Evolutionary conservation across 2,888 invertebrate genomes (phyloP), one percentile per base, ranked within the genome.

Genomic region (Kryphioiulus occultus): DNA sequence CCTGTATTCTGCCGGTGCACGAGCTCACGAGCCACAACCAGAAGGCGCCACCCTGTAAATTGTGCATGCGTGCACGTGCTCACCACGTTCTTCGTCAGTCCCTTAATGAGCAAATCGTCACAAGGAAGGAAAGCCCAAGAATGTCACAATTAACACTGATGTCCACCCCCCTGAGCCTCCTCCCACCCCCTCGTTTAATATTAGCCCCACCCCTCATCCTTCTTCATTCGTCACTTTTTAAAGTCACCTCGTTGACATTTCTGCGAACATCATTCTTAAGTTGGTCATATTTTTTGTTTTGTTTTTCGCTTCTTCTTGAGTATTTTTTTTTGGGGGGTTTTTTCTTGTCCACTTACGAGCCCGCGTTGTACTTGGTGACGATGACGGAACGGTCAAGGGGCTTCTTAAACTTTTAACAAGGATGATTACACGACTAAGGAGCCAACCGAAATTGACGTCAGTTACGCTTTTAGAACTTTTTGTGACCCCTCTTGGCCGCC

Each of bases 91-190:
- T 59, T 59, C 59, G 59, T 59, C 59, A 59, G 59, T n/a, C n/a
- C n/a, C n/a, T 59, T 59, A 59, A 59, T 59, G 59, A 59, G 59
- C 59, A 59, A 59, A n/a, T 59, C 59, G n/a, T 59, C 59, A n/a
- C 59, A 3, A n/a, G n/a, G n/a, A n/a, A 59, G 59, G 59, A 59
- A 59, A 59, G 59, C 59, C n/a, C 59, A n/a, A 59, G 59, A 59
- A 59, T 59, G 59, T 59, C 59, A 59, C 59, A 59, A 59, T 59
- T 59, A 59, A 59, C 59, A 59, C 59, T 59, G n/a, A 59, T 59
- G 59, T 59, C 19, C 59, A n/a, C 59, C 12, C n/a, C 59, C 59
- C 59, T 15, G n/a, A 15, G 47, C 47, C 2, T 47, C 47, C 47
- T 17, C 47, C 17, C 47, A n/a, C 47, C 47, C 59, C 9, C 59